phyloP scores from a whole-genome alignment of 2,888 invertebrate genomes.

The Quadroppia sp. region DNA sequence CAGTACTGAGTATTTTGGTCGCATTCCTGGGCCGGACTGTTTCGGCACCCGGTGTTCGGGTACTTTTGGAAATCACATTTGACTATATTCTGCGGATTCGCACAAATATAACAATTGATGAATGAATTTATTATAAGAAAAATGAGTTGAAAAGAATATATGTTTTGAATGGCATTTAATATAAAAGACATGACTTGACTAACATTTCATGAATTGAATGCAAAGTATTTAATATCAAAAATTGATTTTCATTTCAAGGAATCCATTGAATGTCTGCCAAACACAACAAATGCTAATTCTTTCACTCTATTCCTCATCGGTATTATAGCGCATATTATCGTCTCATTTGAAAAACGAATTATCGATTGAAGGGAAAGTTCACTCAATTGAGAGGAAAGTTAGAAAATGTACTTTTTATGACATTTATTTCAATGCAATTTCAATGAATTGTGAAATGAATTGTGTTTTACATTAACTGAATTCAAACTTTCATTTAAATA shows the following conservation, averaged over 20 bases:
- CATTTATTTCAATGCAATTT: no score
- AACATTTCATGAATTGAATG: background rate
- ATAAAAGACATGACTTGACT: background rate
- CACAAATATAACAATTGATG: background rate
- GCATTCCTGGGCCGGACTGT: background rate
- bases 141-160: background rate
- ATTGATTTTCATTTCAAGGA: background rate
- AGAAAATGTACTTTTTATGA: no score
- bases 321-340: background rate
- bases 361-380: background rate
- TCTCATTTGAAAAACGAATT: background rate
- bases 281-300: background rate
- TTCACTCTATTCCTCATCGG: background rate
- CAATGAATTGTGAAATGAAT: no score
- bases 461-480: no score
- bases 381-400: no score
- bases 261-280: background rate
- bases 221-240: background rate
- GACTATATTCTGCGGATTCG: background rate
- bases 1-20: constrained; percentile 13
- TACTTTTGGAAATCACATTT: constrained; percentile 29
- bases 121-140: no score
- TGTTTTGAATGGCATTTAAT: background rate
- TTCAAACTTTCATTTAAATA: no score
- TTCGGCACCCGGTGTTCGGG: constrained; percentile 9